Evolutionary conservation across 2,797 vertebrate genomes (phyloP), one percentile per base, ranked within the genome.

Genomic region (Clarias fuscus): DNA sequence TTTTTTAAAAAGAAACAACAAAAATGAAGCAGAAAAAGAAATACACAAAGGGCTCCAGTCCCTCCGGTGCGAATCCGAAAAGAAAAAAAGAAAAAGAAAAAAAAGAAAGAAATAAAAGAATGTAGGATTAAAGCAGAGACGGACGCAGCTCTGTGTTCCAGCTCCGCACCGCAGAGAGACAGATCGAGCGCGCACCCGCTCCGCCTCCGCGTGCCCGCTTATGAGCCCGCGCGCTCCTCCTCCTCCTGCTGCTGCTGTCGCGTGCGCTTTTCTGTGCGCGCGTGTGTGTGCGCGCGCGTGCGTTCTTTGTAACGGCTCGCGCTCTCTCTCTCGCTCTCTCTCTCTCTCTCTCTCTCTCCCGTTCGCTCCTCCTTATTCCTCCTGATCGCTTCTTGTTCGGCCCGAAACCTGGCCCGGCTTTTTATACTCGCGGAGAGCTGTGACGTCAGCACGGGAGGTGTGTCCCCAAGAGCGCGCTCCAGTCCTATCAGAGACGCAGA

Each of bases 81-180:
- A 14, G 17, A 48, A 37, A 27, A 27, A 24, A 15, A 7, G 0
- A 27, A 8, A 70, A 24, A 2, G n/a, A n/a, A n/a, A n/a, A 27
- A 8, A 70, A 24, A 7, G 56, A 62, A 40, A 61, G 43, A n/a
- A 7, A 78, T 10, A 7, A 22, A 61, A 37, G 6, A 17, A 59
- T 6, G 61, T 8, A 18, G 27, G 37, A 64, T 68, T 22, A 70
- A 40, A 24, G 3, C 20, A 62, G 20, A 73, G 92, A 93, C 86
- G 83, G 48, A 86, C 48, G 84, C 27, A 70, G 91, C 88, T 91
- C 90, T 93, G 91, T 94, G 92, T 73, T 95, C 94, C 95, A 95
- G 95, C 96, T 96, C 96, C 96, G 96, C 95, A 95, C 95, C 94
- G 95, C 95, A 96, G 95, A 96, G 95, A 93, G 93, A 93, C 71